Percentiles rank a stretch among this genome's conserved stretches.
Evolutionary conservation across 1,140 invertebrate genomes (phyloP).

Genomic region (Thrips palmi): DNA sequence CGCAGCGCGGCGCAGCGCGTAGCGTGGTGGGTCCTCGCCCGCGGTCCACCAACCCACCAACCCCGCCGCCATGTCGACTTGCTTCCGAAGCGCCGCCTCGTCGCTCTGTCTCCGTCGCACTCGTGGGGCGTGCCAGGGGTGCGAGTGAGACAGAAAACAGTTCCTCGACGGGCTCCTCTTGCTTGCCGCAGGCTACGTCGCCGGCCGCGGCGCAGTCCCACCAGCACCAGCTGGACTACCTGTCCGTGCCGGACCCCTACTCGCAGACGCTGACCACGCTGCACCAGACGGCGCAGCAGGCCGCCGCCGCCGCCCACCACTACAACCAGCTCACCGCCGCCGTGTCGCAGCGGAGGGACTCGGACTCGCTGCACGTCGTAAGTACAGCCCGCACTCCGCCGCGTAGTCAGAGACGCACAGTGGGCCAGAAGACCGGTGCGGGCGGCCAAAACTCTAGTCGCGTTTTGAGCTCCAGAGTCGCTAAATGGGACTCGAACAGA

Average conservation of each 20-base stretch:
- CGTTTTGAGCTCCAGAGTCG: no score
- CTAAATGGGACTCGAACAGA: no score
- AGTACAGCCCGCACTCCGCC: no score
- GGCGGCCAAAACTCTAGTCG: no score
- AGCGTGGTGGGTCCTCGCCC: no score
- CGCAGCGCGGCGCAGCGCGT: neutral
- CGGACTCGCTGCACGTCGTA: slow-evolving; percentile 31
- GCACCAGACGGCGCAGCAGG: slow-evolving; percentile 29
- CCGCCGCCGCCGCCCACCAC: slow-evolving; percentile 22
- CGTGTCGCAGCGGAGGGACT: slow-evolving; percentile 27
- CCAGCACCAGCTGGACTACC: slow-evolving; percentile 30
- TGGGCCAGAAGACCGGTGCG: no score
- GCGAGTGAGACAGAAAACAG: no score
- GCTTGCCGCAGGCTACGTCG: slow-evolving; percentile 1
- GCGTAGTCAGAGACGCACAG: no score
- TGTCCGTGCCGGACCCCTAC: slow-evolving; percentile 37
- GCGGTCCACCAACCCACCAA: no score
- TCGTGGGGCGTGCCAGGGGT: no score
- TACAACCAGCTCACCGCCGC: slow-evolving; percentile 37
- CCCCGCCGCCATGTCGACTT: slow-evolving; percentile 18
- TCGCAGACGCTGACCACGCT: slow-evolving; percentile 44
- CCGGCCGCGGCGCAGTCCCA: slow-evolving; percentile 7
- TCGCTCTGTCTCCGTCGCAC: no score
- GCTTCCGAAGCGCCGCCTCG: no score
- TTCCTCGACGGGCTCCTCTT: neutral